Base-by-base conservation (phyloP, 53 echinoderm and acorn worm species). In the Astropecten irregularis region DNA sequence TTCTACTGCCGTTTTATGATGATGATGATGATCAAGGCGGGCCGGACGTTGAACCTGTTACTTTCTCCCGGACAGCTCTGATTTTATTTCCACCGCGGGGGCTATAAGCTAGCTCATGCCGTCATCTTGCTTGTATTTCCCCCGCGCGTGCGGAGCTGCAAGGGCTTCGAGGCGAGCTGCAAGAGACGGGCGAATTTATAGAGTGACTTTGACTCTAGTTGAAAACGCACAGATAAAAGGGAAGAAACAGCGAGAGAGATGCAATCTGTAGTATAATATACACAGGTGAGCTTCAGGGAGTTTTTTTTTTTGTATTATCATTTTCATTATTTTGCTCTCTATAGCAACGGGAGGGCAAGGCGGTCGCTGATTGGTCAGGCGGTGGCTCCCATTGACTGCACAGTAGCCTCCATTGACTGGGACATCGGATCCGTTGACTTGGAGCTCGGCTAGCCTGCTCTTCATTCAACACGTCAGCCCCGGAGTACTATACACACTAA, bases 1-100 rank as follows among this genome's bases (percentile, higher is more conserved):
- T 28, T 32, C 18, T 30, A 16, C 37, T 0, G n/a, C 59, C 20
- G 37, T 20, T n/a, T 37, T 29, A n/a, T 19, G 68, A 20, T 3
- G 18, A 53, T 9, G 38, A 34, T 37, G 66, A 32, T 66, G 32
- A 74, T 74, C 55, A 39, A 56, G 40, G 50, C 37, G 19, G 55
- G 42, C 74, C 74, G 74, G 74, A 74, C 74, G 56, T 54, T 74
- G 74, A 74, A 74, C 74, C 57, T 56, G 74, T 56, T 74, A 74
- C 74, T 40, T 74, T 38, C 58, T 38, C 73, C 54, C 71, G 52
- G 71, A 71, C 34, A 36, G 32, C 48, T 50, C 49, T 32, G 50
- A 21, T 71, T 50, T 38, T 39, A 37, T 28, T 74, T 74, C 10
- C 25, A 54, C 74, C 74, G 74, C 74, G 74, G 71, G 71, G n/a